Percentiles rank a stretch among this genome's conserved stretches.
These are phyloP conservation scores for Sylvia atricapilla DNA, from an alignment of 2,113 vertebrate genomes.

Conservation along the genomic window DNA sequence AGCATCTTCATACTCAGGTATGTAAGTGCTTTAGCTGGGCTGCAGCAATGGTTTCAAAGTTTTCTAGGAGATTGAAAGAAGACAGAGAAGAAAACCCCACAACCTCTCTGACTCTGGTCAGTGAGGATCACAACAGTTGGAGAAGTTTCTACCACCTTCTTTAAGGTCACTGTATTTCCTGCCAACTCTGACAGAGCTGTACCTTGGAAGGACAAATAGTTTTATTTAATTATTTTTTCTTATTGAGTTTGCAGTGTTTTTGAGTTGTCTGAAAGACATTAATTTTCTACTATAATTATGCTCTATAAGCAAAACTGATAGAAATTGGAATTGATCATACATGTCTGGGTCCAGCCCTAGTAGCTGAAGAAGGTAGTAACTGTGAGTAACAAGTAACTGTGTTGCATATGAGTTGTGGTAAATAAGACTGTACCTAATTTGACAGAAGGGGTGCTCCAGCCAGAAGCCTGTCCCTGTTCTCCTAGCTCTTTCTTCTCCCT, in stretches of 20 bases:
- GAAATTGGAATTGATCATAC: background rate
- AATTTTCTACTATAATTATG: background rate
- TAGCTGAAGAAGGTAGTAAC: background rate
- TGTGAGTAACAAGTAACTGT: background rate
- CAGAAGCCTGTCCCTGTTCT: background rate
- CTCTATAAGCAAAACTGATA: background rate
- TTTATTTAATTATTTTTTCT: background rate
- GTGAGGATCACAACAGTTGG: background rate
- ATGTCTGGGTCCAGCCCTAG: background rate
- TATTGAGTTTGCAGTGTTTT: background rate
- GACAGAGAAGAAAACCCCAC: background rate
- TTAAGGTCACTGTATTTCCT: background rate
- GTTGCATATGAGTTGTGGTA: background rate
- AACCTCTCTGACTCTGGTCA: background rate
- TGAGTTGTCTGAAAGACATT: background rate
- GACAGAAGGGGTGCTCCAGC: background rate
- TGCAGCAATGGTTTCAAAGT: background rate
- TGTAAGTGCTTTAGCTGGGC: background rate
- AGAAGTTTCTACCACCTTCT: background rate
- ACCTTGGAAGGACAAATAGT: background rate
- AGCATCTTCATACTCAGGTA: background rate
- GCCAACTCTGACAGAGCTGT: background rate
- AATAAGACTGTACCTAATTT: background rate
- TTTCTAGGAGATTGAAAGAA: background rate
- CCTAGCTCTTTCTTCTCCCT: background rate